Evolutionary conservation across 2,888 invertebrate genomes (phyloP), one percentile per base, ranked within the genome.

Genomic region (Diachrysia chrysitis): DNA sequence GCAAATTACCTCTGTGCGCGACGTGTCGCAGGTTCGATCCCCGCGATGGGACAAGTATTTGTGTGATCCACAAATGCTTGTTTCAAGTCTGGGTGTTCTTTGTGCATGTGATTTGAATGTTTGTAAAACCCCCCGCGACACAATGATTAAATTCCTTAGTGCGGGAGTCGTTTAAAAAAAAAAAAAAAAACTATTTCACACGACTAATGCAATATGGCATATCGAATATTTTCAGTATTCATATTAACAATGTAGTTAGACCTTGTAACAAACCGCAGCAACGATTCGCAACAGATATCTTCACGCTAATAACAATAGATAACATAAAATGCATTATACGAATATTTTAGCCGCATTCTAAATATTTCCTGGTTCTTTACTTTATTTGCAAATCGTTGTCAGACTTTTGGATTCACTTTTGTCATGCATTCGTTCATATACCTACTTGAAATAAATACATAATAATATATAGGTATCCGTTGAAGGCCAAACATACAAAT

Each of bases 401-500:
- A 14, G 37, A 32, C 32, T 10, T n/a, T 42, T n/a, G 42, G 42
- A 42, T 42, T n/a, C 42, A 42, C 42, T 42, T 42, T 42, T 42
- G 42, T 42, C 42, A 42, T 42, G 42, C 42, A 42, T 42, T n/a
- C n/a, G n/a, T 42, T 4, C 42, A 42, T 42, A 37, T 16, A n/a
- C n/a, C n/a, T n/a, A 42, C 42, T 42, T 42, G 42, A n/a, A 42
- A 42, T 42, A 42, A 42, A 42, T 42, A 42, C 42, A 42, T 42
- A 42, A 6, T 42, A 42, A 42, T 51, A 21, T 10, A 14, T 19
- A 4, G 21, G 19, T 12, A 14, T 51, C 12, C 51, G n/a, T n/a
- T n/a, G n/a, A 51, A 19, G 53, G 56, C 75, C 75, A 69, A 63
- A 59, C 17, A 17, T 35, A 51, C 5, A 14, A 7, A n/a, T 29